These are phyloP conservation scores for Drosophila ironensis DNA, from an alignment of 1,140 invertebrate species.

Conservation along the genomic window DNA sequence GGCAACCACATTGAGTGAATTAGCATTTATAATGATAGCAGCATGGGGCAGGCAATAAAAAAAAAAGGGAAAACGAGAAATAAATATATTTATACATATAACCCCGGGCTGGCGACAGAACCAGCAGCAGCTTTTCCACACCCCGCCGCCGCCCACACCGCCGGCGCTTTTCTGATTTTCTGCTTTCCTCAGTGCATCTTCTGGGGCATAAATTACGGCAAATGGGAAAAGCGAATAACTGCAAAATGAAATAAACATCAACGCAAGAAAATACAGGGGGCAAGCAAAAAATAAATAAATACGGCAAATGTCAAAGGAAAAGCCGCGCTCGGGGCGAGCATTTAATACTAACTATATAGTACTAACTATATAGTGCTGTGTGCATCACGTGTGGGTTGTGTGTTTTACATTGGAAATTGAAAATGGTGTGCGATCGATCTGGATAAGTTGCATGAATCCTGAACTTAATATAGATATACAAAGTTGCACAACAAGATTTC, in stretches of 20 bases:
- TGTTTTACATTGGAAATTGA: too few relatives aligned
- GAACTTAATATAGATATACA: too few relatives aligned
- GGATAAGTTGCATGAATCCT: too few relatives aligned
- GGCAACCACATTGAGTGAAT: neutral
- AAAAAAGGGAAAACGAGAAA: neutral
- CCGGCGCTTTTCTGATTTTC: constrained; percentile 1
- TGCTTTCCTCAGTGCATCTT: constrained; percentile 2
- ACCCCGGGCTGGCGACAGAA: neutral
- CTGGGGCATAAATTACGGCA: constrained; percentile 57
- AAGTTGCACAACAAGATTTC: too few relatives aligned
- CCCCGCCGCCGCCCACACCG: too few relatives aligned
- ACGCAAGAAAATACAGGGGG: too few relatives aligned
- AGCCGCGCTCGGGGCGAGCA: neutral
- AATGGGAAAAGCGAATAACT: constrained; percentile 57
- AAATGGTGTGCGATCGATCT: too few relatives aligned
- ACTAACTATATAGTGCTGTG: too few relatives aligned
- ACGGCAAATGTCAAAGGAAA: constrained; percentile 25
- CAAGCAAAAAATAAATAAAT: constrained; percentile 3
- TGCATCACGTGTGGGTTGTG: too few relatives aligned
- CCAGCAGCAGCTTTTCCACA: neutral
- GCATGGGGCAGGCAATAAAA: neutral
- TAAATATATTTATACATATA: neutral
- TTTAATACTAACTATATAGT: too few relatives aligned
- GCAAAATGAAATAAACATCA: constrained; percentile 68
- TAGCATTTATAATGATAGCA: neutral